A percentile compares a stretch with the other conserved stretches of the same genome.
Evolutionary conservation across 35 echinoderm and acorn worm genomes (phyloP).

Genomic region (Nesometra sesokonis): DNA sequence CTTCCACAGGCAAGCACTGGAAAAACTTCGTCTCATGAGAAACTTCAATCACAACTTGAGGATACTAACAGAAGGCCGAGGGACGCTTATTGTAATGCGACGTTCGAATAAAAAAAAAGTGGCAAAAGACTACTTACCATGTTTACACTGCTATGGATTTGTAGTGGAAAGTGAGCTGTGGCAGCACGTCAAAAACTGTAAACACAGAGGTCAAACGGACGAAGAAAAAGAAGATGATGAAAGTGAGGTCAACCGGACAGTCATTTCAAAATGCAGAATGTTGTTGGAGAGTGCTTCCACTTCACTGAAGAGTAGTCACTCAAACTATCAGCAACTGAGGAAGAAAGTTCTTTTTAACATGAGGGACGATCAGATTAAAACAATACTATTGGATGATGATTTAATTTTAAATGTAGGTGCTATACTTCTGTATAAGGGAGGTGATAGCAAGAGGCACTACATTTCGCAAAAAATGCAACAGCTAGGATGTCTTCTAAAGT

Average conservation of each 20-base stretch:
- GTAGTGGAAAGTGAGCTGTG: constrained; percentile 1
- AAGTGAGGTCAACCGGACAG: neutral
- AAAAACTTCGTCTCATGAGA: neutral
- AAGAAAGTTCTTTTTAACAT: neutral
- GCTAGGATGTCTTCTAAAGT: too few relatives aligned
- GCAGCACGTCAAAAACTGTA: constrained; percentile 2
- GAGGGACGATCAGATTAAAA: constrained; percentile 15
- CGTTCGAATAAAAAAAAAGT: neutral
- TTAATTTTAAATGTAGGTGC: too few relatives aligned
- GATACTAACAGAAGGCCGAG: neutral
- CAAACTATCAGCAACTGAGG: neutral
- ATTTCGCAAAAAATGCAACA: too few relatives aligned
- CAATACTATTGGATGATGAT: constrained; percentile 3
- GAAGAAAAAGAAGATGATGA: neutral
- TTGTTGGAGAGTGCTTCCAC: constrained; percentile 6
- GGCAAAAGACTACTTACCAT: constrained; percentile 25
- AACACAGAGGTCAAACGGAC: neutral
- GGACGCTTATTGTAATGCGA: constrained; percentile 14
- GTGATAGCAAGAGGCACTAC: too few relatives aligned
- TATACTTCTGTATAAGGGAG: too few relatives aligned
- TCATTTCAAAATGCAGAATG: constrained; percentile 12
- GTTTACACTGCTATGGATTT: constrained; percentile 4
- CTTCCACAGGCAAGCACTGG: too few relatives aligned
- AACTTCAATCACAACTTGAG: constrained; percentile 9
- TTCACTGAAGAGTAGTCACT: neutral